Percentiles rank a stretch among this genome's conserved stretches.
Evolutionary conservation across 1,140 invertebrate species (phyloP).

Genomic region (Meloidogyne floridensis): DNA sequence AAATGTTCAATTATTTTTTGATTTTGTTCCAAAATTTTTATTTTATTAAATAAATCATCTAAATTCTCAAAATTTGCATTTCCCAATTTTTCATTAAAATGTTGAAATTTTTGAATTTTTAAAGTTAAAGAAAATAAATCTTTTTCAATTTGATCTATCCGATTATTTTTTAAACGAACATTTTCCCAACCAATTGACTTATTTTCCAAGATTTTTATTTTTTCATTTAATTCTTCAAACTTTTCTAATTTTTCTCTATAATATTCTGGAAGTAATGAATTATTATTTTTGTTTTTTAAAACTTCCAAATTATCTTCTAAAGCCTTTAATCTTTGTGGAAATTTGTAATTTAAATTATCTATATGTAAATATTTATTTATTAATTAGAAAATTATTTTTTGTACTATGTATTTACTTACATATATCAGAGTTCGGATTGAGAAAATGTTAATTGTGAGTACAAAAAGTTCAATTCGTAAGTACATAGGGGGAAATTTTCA

Average conservation of each 20-base stretch:
- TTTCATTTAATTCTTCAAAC: neutral
- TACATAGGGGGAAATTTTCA: too few relatives aligned
- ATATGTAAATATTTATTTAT: too few relatives aligned
- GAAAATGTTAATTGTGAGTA: too few relatives aligned
- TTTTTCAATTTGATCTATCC: neutral
- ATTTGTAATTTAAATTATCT: neutral
- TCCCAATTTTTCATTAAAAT: neutral
- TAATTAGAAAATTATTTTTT: too few relatives aligned
- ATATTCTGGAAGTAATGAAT: neutral
- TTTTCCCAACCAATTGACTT: neutral
- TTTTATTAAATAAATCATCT: constrained; percentile 5
- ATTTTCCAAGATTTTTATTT: neutral
- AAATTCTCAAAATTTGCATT: neutral
- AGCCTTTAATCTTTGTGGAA: neutral
- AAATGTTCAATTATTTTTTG: neutral
- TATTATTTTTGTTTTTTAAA: neutral
- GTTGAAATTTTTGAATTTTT: constrained; percentile 6
- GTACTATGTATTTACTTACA: too few relatives aligned
- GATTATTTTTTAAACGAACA: neutral
- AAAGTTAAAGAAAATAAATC: constrained; percentile 4
- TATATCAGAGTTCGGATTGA: too few relatives aligned
- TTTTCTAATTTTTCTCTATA: neutral
- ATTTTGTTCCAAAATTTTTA: neutral
- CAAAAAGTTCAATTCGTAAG: too few relatives aligned
- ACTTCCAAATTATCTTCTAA: neutral